Evolutionary conservation across 2,797 vertebrate species (phyloP).

Genomic region (Muscicapa comitata): DNA sequence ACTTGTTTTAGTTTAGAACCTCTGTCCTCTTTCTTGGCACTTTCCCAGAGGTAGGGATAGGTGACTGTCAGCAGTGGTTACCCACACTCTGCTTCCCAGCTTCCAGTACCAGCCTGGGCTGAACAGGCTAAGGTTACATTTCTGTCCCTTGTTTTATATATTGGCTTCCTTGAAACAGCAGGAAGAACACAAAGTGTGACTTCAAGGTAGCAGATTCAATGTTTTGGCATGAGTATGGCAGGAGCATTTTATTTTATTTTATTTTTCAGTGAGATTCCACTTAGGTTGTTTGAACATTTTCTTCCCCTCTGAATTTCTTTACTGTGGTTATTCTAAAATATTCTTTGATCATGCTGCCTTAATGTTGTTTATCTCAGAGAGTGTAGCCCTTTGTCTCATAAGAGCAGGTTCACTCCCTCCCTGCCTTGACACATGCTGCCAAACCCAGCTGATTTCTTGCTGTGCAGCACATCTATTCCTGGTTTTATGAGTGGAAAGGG

Average conservation of each 20-base stretch:
- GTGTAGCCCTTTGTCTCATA: conserved; percentile 48
- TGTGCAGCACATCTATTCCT: conserved; percentile 54
- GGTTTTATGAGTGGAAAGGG: conserved; percentile 43
- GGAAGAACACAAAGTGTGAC: neutral
- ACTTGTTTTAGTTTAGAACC: neutral
- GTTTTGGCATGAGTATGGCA: neutral
- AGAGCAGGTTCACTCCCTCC: conserved; percentile 49
- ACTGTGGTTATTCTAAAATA: neutral
- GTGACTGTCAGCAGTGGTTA: neutral
- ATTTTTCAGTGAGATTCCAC: neutral
- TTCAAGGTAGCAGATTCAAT: neutral
- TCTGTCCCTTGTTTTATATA: neutral
- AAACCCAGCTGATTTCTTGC: conserved; percentile 23
- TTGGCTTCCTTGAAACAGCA: neutral
- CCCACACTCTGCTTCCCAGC: neutral
- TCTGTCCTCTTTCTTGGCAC: neutral
- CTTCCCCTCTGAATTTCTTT: neutral
- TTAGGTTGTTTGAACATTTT: neutral
- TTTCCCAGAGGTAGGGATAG: neutral
- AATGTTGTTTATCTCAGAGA: conserved; percentile 24
- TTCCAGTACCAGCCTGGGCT: neutral
- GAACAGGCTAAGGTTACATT: neutral
- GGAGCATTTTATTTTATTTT: neutral
- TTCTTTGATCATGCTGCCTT: neutral
- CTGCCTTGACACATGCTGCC: conserved; percentile 27